Evolutionary conservation across 2,888 invertebrate species (phyloP), one percentile per base, ranked within the genome.

Genomic region (Drosophila yooni): DNA sequence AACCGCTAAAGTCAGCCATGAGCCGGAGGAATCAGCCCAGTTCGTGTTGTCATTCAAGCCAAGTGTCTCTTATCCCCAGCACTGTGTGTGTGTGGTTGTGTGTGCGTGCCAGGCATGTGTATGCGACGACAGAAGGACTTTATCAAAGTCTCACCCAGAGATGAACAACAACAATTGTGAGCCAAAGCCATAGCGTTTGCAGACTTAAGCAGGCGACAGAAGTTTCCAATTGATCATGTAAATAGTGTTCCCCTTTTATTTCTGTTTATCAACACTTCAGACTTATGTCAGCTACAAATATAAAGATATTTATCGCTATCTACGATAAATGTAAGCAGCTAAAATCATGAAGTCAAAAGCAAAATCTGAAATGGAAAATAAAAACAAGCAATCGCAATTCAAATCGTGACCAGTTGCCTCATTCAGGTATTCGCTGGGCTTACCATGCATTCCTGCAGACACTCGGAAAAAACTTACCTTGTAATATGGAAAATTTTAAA

Each of bases 11-110:
- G 34, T 51, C 36, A 46, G 56, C 34, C 38, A 43, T 33, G 58
- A 36, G 27, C 33, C 50, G 15, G 7, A 18, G 46, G 46, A 21
- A 38, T 27, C 43, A 8, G 13, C 48, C 29, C 53, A 7, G 46
- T 43, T 62, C 25, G 48, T 52, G 46, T 71, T 72, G 61, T 66
- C 69, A 67, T 65, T 65, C 63, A 70, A 69, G 69, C 70, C 84
- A 84, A 84, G 80, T 81, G 75, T 73, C 84, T 76, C 76, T 86
- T 81, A 83, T 77, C 61, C 70, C 29, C 53, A 36, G 50, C 70
- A 77, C 74, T 67, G 73, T 64, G 51, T 74, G 60, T 75, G 74
- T 73, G 79, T 79, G 62, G 10, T 48, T 79, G 74, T 65, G 62
- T 76, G 74, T 73, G 67, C 68, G 81, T 86, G 87, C 70, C 51